phyloP scores from a whole-genome alignment of 2,113 vertebrate species.

The Pangasianodon hypophthalmus region DNA sequence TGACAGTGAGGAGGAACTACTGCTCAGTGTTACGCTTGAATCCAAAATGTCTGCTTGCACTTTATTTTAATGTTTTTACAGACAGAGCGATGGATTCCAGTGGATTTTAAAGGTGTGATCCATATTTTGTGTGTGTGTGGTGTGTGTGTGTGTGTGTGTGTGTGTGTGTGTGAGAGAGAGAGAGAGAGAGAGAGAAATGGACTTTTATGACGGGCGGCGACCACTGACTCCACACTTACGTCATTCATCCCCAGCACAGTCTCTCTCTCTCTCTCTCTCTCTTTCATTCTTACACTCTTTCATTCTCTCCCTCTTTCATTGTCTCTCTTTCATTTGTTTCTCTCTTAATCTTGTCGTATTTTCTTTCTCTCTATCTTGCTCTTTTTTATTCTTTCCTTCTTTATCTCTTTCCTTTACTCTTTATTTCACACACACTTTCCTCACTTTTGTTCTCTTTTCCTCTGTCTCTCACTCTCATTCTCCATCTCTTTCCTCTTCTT shows the following conservation, averaged over 20 bases:
- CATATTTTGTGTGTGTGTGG: not conserved
- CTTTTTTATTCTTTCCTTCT: not conserved
- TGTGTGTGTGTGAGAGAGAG: not conserved
- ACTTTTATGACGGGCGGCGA: not conserved
- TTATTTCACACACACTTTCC: conserved; percentile 1
- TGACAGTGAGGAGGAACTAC: too few relatives aligned
- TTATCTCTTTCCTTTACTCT: not conserved
- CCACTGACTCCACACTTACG: not conserved
- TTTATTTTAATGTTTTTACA: not conserved
- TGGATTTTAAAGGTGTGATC: not conserved
- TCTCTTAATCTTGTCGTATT: not conserved
- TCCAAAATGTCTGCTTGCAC: not conserved
- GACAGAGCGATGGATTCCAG: not conserved
- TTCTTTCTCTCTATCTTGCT: not conserved
- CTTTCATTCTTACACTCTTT: not conserved
- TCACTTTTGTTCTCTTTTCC: not conserved
- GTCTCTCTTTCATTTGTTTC: not conserved
- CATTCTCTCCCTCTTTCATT: not conserved
- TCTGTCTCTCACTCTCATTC: not conserved
- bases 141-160: not conserved
- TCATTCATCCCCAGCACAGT: not conserved
- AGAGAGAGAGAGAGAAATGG: not conserved
- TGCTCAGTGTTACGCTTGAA: not conserved
- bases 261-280: not conserved
- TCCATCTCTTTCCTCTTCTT: not conserved